These are phyloP conservation scores for Dryobates pubescens DNA, from an alignment of 2,797 vertebrate species.

Conservation along the genomic window DNA sequence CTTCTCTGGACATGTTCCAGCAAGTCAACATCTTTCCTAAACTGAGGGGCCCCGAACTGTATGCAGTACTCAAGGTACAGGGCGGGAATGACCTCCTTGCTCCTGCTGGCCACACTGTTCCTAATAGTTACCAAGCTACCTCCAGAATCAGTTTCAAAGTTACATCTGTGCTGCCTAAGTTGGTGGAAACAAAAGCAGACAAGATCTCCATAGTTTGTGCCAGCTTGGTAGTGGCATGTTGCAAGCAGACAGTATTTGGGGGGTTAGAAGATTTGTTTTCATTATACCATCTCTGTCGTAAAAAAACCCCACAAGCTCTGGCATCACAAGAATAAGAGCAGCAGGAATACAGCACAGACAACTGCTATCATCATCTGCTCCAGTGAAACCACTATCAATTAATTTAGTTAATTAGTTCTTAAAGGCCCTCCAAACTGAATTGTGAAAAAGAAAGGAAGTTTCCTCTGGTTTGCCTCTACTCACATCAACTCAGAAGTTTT, in stretches of 20 bases:
- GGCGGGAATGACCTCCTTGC: too few species aligned
- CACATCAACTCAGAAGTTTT: conserved; percentile 4
- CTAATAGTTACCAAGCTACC: neutral
- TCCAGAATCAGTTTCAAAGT: conserved; percentile 6
- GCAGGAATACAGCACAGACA: neutral
- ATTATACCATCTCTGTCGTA: neutral
- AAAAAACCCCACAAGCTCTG: neutral
- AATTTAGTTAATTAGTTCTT: conserved; percentile 17
- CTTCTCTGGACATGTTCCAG: too few species aligned
- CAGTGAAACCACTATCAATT: conserved; percentile 15
- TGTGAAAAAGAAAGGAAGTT: conserved; percentile 20
- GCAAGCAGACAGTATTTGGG: neutral
- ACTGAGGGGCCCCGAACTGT: too few species aligned
- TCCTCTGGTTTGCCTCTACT: neutral
- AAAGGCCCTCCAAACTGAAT: neutral
- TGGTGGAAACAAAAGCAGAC: neutral
- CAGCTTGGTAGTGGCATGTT: neutral
- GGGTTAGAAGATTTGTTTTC: neutral
- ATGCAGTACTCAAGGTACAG: too few species aligned
- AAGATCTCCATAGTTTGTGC: neutral
- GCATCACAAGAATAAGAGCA: neutral
- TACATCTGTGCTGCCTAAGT: neutral
- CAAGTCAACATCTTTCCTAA: too few species aligned
- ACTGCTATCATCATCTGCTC: neutral
- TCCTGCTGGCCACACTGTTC: too few species aligned